Evolutionary conservation across 2,113 vertebrate genomes (phyloP).

Genomic region (Mastomys natalensis): DNA sequence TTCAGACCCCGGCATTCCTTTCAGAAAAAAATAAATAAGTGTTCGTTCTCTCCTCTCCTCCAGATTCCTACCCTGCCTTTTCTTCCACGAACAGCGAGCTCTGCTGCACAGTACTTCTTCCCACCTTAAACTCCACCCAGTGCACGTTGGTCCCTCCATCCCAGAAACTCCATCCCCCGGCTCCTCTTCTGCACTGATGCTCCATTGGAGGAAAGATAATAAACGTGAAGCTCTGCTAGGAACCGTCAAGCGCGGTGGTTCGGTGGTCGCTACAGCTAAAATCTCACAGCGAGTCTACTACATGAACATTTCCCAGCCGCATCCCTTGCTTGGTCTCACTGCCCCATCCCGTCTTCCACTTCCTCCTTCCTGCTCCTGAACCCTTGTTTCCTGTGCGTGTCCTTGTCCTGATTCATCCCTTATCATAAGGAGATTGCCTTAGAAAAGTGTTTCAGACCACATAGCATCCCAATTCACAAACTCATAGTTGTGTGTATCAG

Average conservation of each 20-base stretch:
- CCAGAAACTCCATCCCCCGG: neutral
- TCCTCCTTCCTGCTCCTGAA: neutral
- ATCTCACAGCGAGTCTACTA: neutral
- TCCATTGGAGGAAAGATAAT: neutral
- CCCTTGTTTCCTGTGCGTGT: neutral
- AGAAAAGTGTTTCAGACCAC: neutral
- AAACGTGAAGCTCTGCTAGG: neutral
- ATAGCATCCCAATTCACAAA: neutral
- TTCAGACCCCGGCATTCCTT: slow-evolving; percentile 48
- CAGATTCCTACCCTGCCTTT: slow-evolving; percentile 26
- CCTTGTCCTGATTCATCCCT: neutral
- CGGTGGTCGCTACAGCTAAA: neutral
- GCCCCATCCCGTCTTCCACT: fast-evolving
- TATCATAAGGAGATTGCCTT: neutral
- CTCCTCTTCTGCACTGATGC: neutral
- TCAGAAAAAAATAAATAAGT: slow-evolving; percentile 15
- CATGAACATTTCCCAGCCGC: neutral
- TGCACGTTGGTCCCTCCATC: neutral
- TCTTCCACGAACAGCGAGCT: slow-evolving; percentile 52
- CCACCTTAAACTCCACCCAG: neutral
- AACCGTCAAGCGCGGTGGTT: neutral
- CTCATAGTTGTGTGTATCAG: neutral
- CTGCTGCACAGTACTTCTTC: neutral
- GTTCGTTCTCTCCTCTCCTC: slow-evolving; percentile 50
- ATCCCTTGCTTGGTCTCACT: neutral